Conservation (phyloP, 2,797 vertebrate species). For the Buphagus erythrorhynchus region DNA sequence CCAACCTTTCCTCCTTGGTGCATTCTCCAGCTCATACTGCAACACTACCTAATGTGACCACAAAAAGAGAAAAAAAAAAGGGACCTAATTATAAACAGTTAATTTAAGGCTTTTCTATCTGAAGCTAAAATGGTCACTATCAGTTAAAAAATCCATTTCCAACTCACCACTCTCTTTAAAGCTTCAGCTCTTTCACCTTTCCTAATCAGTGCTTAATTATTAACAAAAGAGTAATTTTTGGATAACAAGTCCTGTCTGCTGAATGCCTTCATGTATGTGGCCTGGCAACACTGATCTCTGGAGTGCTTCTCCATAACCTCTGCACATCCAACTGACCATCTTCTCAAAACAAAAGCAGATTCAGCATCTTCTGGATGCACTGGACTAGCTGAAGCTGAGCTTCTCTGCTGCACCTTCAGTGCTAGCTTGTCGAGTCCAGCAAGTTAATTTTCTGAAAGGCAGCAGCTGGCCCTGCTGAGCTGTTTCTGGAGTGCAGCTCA, state of each 20-base stretch:
- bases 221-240: not conserved
- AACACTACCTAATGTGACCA: not conserved
- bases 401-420: not conserved
- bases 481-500: conserved; percentile 64
- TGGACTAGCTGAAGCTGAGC: not conserved
- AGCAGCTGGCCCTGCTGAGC: conserved; percentile 61
- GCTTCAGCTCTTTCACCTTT: not conserved
- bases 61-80: not conserved
- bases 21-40: not conserved
- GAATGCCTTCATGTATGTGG: not conserved
- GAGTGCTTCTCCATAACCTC: not conserved
- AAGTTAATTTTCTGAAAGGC: not conserved
- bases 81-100: not conserved
- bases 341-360: not conserved
- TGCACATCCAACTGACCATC: accelerated
- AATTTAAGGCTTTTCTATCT: not conserved
- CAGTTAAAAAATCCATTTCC: not conserved
- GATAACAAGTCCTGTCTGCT: not conserved
- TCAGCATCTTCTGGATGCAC: not conserved
- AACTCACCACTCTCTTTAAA: not conserved
- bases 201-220: not conserved
- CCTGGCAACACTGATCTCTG: not conserved
- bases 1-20: not conserved
- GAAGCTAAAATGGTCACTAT: not conserved
- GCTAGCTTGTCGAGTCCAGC: not conserved